Evolutionary conservation across 2,888 invertebrate genomes (phyloP).

Genomic region (Drosophila suboccidentalis): DNA sequence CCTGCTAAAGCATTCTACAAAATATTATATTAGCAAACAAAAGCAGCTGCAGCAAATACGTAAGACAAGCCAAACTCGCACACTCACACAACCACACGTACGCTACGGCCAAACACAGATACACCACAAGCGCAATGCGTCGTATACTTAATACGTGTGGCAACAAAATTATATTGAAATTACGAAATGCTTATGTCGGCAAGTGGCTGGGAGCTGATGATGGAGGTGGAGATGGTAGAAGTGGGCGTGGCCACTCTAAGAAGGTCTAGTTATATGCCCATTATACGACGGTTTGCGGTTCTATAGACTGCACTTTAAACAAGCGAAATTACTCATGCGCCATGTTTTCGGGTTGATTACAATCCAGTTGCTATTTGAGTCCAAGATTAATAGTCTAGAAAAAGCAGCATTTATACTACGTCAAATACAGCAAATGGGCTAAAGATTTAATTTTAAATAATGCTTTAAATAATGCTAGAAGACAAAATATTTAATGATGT

Average conservation of each 20-base stretch:
- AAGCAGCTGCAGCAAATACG: constrained; percentile 65
- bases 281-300: constrained; percentile 24
- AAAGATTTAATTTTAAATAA: not conserved
- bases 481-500: too few relatives aligned
- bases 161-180: constrained; percentile 74
- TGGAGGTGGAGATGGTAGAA: constrained; percentile 10
- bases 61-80: constrained; percentile 27
- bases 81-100: constrained; percentile 6
- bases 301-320: not conserved
- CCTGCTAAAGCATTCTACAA: constrained; percentile 58
- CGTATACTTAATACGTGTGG: constrained; percentile 59
- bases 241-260: constrained; percentile 28
- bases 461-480: not conserved
- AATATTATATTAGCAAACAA: constrained; percentile 77
- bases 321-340: constrained; percentile 26
- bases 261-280: constrained; percentile 52
- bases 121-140: constrained; percentile 69
- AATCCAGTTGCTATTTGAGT: too few relatives aligned
- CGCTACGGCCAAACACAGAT: constrained; percentile 29
- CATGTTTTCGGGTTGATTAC: not conserved
- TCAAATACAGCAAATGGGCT: not conserved
- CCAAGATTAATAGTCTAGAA: not conserved
- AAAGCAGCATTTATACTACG: not conserved
- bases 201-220: constrained; percentile 7
- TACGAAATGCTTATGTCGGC: constrained; percentile 60